phyloP scores from a whole-genome alignment of 2,113 vertebrate genomes.

The Gallinago media region DNA sequence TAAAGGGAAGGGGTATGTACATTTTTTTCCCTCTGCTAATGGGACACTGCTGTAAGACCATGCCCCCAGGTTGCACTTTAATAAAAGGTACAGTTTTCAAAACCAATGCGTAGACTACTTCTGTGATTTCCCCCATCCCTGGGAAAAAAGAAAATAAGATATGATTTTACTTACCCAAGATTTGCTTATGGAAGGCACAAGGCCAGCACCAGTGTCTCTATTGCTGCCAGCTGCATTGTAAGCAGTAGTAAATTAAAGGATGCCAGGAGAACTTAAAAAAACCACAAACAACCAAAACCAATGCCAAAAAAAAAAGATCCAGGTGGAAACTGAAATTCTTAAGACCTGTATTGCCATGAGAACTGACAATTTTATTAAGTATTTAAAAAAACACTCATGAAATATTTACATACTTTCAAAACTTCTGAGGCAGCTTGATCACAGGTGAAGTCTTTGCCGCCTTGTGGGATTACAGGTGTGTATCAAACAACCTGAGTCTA shows the following conservation, averaged over 20 bases:
- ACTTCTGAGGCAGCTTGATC: neutral
- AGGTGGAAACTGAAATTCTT: neutral
- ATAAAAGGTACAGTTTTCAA: slow-evolving; percentile 67
- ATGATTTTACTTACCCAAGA: neutral
- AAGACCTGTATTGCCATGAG: neutral
- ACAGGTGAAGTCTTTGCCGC: neutral
- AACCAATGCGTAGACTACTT: neutral
- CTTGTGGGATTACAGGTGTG: neutral
- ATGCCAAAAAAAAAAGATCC: neutral
- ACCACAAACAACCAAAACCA: no score
- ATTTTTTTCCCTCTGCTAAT: neutral
- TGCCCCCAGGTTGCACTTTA: slow-evolving; percentile 61
- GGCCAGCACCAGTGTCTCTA: neutral
- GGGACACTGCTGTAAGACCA: slow-evolving; percentile 39
- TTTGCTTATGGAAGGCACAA: neutral
- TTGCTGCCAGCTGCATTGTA: neutral
- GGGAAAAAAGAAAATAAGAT: accelerated
- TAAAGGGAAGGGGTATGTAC: neutral
- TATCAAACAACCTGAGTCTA: slow-evolving; percentile 9
- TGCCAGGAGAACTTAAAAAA: neutral
- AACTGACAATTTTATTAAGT: slow-evolving; percentile 46
- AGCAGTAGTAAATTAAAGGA: neutral
- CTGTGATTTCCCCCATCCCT: neutral
- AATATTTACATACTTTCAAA: neutral
- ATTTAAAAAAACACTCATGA: neutral